Evolutionary conservation across 2,113 vertebrate genomes (phyloP).

Genomic region (Montifringilla adamsi): DNA sequence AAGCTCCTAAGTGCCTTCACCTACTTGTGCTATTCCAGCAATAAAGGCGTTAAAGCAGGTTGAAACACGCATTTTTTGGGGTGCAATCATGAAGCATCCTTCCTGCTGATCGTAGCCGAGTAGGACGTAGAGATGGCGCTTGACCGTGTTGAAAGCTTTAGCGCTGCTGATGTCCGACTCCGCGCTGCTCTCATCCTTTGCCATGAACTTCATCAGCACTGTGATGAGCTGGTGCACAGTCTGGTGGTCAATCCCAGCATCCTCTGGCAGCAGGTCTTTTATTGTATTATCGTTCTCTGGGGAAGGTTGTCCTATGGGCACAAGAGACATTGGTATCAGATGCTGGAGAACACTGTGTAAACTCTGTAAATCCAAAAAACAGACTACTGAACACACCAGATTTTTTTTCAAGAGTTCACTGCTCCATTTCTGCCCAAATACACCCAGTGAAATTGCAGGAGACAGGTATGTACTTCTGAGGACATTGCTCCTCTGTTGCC

Average conservation of each 20-base stretch:
- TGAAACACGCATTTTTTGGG: conserved; percentile 96
- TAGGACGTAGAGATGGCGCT: conserved; percentile 92
- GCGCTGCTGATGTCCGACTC: conserved; percentile 94
- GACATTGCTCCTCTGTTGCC: background rate
- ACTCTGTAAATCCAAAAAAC: background rate
- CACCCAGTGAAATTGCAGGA: background rate
- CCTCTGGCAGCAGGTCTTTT: conserved; percentile 92
- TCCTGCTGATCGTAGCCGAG: conserved; percentile 96
- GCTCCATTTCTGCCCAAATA: background rate
- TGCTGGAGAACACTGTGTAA: background rate
- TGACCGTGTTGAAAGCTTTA: conserved; percentile 98
- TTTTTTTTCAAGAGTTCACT: background rate
- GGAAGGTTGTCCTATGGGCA: conserved; percentile 79
- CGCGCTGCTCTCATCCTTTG: conserved; percentile 93
- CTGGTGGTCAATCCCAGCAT: conserved; percentile 96
- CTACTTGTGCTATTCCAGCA: conserved; percentile 93
- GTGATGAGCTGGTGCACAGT: conserved; percentile 97
- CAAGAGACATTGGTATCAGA: background rate
- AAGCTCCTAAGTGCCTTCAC: background rate
- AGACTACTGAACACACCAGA: background rate
- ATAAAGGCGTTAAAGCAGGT: conserved; percentile 99
- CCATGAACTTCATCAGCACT: conserved; percentile 99
- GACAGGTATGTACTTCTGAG: background rate
- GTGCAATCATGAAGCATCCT: conserved; percentile 98
- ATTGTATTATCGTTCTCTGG: conserved; percentile 89